Percentiles rank a stretch among this genome's conserved stretches.
phyloP scores from a whole-genome alignment of 2,113 vertebrate genomes.

The Mormoops blainvillei region DNA sequence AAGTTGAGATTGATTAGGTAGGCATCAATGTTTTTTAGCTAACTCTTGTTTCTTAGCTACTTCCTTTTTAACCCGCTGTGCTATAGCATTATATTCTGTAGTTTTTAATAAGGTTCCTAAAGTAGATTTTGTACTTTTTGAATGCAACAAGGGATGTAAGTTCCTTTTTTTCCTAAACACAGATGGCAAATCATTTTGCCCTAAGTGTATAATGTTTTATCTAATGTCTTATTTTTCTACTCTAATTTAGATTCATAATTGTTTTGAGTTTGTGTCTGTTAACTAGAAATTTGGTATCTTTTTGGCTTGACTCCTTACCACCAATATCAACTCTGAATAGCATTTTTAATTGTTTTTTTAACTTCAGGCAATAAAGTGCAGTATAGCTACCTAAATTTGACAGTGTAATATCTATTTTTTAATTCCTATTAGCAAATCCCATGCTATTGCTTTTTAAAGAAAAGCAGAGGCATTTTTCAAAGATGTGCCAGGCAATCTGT shows the following conservation, averaged over 20 bases:
- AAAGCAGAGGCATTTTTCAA: constrained; percentile 78
- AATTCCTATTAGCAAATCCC: constrained; percentile 67
- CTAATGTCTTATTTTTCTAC: constrained; percentile 27
- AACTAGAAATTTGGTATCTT: background rate
- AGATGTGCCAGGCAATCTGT: constrained; percentile 81
- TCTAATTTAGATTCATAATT: constrained; percentile 28
- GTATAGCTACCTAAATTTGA: constrained; percentile 51
- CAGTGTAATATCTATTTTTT: constrained; percentile 63
- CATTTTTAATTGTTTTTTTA: constrained; percentile 48
- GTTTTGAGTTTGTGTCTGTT: constrained; percentile 51
- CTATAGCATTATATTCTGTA: background rate
- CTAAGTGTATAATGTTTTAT: background rate
- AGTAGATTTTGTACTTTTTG: constrained; percentile 14
- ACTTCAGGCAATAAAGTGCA: constrained; percentile 45
- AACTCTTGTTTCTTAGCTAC: constrained; percentile 16
- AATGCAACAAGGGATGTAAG: background rate
- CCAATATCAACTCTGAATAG: constrained; percentile 22
- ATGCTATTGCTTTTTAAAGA: constrained; percentile 74
- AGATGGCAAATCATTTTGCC: constrained; percentile 4
- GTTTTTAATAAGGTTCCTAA: constrained; percentile 10
- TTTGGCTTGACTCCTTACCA: constrained; percentile 45
- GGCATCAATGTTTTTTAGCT: constrained; percentile 40
- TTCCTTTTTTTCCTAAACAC: background rate
- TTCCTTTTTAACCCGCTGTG: constrained; percentile 27
- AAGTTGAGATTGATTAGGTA: constrained; percentile 46